These are phyloP conservation scores for Bimastos eiseni DNA, from an alignment of 2,888 invertebrate species.

Conservation along the genomic window DNA sequence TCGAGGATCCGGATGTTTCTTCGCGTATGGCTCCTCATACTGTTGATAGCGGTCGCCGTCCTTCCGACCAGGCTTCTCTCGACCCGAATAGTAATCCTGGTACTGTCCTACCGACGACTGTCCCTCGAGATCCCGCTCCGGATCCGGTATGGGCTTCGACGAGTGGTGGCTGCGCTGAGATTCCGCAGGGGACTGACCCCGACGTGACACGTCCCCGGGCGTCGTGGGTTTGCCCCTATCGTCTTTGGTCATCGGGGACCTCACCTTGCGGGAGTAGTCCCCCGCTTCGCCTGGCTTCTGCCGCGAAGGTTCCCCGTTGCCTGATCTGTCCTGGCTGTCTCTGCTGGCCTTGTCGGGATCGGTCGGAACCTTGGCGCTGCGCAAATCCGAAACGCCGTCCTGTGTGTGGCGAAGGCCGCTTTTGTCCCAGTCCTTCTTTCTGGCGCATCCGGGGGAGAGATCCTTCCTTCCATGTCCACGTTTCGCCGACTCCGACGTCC, in stretches of 20 bases:
- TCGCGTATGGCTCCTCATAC: neutral
- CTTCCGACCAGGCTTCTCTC: neutral
- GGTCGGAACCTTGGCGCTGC: neutral
- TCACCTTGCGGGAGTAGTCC: neutral
- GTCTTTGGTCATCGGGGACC: neutral
- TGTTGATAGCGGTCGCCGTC: neutral
- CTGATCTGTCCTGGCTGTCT: constrained; percentile 7
- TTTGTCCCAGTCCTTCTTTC: constrained; percentile 14
- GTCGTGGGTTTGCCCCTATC: neutral
- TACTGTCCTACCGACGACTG: constrained; percentile 8
- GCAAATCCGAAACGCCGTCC: neutral
- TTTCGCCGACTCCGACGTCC: neutral
- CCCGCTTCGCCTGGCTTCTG: neutral
- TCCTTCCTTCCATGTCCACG: neutral
- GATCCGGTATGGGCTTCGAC: neutral
- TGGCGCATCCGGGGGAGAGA: neutral
- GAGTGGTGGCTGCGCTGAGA: constrained; percentile 8
- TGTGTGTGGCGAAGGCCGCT: neutral
- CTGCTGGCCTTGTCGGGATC: neutral
- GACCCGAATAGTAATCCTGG: neutral
- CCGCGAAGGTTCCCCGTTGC: neutral
- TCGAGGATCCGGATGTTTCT: neutral
- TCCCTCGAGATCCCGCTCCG: neutral
- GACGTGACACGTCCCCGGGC: neutral
- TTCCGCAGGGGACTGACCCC: neutral